Evolutionary conservation across 2,797 vertebrate genomes (phyloP).

Genomic region (Crocidura indochinensis): DNA sequence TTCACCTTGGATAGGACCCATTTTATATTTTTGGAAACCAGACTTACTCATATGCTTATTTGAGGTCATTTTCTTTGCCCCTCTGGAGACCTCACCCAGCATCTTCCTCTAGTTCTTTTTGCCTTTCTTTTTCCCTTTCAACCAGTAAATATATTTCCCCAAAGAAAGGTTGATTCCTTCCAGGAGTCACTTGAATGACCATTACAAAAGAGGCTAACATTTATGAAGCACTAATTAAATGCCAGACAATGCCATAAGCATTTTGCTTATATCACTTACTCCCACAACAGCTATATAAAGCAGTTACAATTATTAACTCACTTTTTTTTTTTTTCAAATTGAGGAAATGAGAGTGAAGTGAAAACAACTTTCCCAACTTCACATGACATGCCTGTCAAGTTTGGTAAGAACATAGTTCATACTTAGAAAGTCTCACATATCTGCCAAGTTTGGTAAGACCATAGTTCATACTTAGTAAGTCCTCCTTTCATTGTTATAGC

Average conservation of each 20-base stretch:
- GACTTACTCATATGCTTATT: background rate
- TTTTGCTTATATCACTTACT: background rate
- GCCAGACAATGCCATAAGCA: background rate
- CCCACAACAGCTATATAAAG: background rate
- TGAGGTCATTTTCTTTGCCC: background rate
- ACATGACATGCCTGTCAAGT: background rate
- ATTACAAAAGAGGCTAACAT: background rate
- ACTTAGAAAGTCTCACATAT: background rate
- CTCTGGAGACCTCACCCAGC: rapidly evolving
- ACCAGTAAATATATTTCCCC: background rate
- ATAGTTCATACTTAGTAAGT: background rate
- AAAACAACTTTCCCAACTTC: slow-evolving; percentile 35
- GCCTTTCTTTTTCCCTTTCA: background rate
- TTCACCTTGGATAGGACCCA: slow-evolving; percentile 14
- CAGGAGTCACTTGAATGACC: background rate
- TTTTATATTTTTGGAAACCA: background rate
- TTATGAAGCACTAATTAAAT: background rate
- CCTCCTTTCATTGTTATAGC: background rate
- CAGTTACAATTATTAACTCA: background rate
- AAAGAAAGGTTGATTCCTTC: no score
- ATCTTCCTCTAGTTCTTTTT: background rate
- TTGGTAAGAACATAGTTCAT: background rate
- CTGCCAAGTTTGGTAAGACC: background rate
- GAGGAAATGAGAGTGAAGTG: slow-evolving; percentile 15
- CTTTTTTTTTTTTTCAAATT: background rate